Evolutionary conservation across 2,888 invertebrate species (phyloP).

Genomic region (Cosmia trapezina): DNA sequence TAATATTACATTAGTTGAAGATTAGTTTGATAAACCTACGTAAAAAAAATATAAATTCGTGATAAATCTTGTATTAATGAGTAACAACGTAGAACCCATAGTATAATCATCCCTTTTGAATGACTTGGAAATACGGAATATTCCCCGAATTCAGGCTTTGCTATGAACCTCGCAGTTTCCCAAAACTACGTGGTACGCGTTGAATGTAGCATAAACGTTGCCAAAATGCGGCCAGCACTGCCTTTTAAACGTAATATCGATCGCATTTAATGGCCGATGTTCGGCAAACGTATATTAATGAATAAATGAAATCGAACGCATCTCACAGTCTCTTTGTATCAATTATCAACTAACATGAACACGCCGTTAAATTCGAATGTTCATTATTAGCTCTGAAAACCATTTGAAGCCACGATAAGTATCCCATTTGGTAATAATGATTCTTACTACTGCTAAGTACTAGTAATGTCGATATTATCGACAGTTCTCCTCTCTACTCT

Average conservation of each 20-base stretch:
- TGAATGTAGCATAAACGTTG: conserved; percentile 1
- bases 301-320: conserved; percentile 24
- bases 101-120: not conserved
- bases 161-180: not conserved
- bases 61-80: not conserved
- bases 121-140: not conserved
- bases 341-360: conserved; percentile 2
- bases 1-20: not conserved
- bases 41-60: not conserved
- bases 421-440: conserved; percentile 51
- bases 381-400: conserved; percentile 48
- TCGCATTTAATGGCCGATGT: not conserved
- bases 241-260: conserved; percentile 11
- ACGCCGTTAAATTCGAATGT: conserved; percentile 36
- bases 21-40: not conserved
- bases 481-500: conserved; percentile 28
- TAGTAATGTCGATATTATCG: conserved; percentile 56
- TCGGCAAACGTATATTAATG: conserved; percentile 15
- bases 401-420: conserved; percentile 45
- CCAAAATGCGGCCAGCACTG: conserved; percentile 1
- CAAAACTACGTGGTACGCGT: not conserved
- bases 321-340: conserved; percentile 36
- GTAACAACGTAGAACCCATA: not conserved
- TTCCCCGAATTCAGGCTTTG: conserved; percentile 2
- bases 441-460: conserved; percentile 47